phyloP scores from a whole-genome alignment of 2,113 vertebrate species.

The Lagopus leucura region DNA sequence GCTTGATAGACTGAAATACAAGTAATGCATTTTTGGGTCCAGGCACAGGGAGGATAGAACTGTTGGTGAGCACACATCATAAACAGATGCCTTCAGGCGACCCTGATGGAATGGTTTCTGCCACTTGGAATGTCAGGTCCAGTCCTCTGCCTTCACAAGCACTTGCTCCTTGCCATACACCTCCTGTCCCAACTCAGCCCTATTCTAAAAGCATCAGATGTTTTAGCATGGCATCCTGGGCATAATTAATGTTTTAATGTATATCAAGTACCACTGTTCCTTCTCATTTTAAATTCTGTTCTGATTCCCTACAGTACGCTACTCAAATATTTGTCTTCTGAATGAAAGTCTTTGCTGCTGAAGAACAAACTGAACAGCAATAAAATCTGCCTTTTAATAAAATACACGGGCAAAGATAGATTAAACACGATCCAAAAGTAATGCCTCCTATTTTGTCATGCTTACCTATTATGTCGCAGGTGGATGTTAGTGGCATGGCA shows the following conservation, averaged over 20 bases:
- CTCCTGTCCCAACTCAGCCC: fast-evolving
- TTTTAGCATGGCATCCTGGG: fast-evolving
- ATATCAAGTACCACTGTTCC: fast-evolving
- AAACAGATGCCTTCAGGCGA: neutral
- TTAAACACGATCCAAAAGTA: neutral
- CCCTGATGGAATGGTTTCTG: fast-evolving
- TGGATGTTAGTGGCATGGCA: no score
- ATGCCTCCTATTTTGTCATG: no score
- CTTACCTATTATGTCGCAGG: no score
- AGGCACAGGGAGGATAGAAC: neutral
- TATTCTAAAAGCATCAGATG: fast-evolving
- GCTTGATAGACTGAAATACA: neutral
- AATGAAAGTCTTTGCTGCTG: neutral
- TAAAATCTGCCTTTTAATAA: neutral
- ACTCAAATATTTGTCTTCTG: neutral
- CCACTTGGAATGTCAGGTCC: fast-evolving
- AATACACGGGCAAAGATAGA: neutral
- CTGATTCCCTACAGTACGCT: neutral
- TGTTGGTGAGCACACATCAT: no score
- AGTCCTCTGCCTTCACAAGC: neutral
- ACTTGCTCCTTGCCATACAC: neutral
- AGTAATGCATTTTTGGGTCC: neutral
- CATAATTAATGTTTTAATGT: neutral
- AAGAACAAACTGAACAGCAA: neutral
- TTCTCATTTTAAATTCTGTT: neutral